Evolutionary conservation across 2,888 invertebrate genomes (phyloP).

Genomic region (Hypselothyrea guttata): DNA sequence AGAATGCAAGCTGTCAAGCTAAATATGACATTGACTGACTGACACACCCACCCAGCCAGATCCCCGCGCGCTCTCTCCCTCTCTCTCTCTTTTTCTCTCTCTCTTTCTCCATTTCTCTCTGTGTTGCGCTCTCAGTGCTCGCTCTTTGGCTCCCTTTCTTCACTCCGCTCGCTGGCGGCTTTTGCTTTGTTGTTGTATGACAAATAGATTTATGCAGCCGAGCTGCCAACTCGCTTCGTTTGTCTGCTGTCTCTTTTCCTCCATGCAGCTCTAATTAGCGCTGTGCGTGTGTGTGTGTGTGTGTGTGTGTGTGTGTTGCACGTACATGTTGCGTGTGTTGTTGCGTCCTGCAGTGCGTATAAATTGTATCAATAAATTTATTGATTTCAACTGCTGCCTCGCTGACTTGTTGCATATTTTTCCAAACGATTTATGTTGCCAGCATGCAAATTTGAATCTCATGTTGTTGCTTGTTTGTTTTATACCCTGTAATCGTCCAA

Average conservation of each 20-base stretch:
- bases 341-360: slow-evolving; percentile 40
- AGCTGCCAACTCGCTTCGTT: slow-evolving; percentile 12
- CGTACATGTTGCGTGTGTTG: slow-evolving; percentile 29
- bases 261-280: slow-evolving; percentile 62
- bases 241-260: background rate
- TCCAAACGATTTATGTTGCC: slow-evolving; percentile 68
- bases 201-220: slow-evolving; percentile 26
- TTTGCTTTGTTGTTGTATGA: slow-evolving; percentile 31
- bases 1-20: slow-evolving; percentile 46
- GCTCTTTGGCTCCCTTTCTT: background rate
- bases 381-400: slow-evolving; percentile 76
- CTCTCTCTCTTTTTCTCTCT: background rate
- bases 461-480: slow-evolving; percentile 36
- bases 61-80: background rate
- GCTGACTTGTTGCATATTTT: slow-evolving; percentile 78
- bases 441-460: slow-evolving; percentile 69
- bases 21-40: slow-evolving; percentile 41
- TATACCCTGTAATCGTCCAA: too few species aligned
- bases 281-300: slow-evolving; percentile 22
- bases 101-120: background rate
- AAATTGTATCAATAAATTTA: slow-evolving; percentile 78
- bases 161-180: background rate
- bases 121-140: too few species aligned
- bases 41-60: slow-evolving; percentile 14
- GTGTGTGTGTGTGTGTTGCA: slow-evolving; percentile 13